Evolutionary conservation across 2,888 invertebrate species (phyloP).

Genomic region (Megastigmus dorsalis): DNA sequence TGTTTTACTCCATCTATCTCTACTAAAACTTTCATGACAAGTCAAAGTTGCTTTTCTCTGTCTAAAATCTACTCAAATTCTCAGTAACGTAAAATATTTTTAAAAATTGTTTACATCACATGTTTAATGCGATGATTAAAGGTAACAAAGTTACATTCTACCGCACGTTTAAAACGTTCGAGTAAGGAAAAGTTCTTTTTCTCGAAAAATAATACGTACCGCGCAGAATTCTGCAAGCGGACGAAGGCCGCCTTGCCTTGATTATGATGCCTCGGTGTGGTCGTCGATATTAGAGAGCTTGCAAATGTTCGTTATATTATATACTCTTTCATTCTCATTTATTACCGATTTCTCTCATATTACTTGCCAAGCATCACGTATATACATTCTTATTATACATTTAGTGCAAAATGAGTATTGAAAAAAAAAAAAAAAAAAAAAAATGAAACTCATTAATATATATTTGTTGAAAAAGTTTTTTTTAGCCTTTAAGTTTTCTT

Average conservation of each 20-base stretch:
- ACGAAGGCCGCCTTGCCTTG: constrained; percentile 48
- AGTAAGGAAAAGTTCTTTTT: constrained; percentile 28
- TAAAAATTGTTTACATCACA: background rate
- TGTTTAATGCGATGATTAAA: background rate
- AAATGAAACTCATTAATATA: background rate
- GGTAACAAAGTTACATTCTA: background rate
- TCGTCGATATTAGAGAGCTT: constrained; percentile 71
- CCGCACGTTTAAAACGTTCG: no score
- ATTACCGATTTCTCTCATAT: constrained; percentile 39
- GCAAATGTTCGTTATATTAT: constrained; percentile 61
- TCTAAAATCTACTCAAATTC: background rate
- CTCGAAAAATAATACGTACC: constrained; percentile 29
- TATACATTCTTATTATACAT: constrained; percentile 3
- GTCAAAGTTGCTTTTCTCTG: constrained; percentile 5
- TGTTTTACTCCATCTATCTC: no score
- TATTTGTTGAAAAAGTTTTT: constrained; percentile 17
- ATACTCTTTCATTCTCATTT: constrained; percentile 45
- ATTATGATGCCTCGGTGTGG: constrained; percentile 63
- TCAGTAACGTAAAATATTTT: no score
- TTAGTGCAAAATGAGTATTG: constrained; percentile 4
- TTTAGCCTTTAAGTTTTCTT: background rate
- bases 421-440: no score
- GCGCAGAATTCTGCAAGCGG: constrained; percentile 45
- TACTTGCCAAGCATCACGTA: constrained; percentile 26
- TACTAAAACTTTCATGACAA: no score